These are phyloP conservation scores for Phallusia fumigata DNA, from an alignment of 23 tunicate genomes.

Conservation along the genomic window DNA sequence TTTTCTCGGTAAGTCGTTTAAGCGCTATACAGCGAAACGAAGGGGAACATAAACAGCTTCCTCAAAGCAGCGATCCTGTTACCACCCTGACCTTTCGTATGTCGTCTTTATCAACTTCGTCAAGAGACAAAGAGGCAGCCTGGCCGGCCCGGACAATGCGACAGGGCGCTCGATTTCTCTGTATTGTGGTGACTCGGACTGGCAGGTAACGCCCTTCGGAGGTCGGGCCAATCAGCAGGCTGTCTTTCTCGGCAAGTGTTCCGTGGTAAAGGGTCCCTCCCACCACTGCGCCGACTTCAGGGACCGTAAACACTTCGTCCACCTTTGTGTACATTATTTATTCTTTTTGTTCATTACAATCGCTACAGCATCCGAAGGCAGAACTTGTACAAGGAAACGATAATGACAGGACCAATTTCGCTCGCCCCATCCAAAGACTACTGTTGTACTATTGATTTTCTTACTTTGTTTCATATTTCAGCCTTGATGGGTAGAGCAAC, in stretches of 20 bases:
- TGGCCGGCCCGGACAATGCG: conserved; percentile 87
- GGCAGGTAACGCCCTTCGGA: conserved; percentile 66
- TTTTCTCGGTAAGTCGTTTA: too few relatives aligned
- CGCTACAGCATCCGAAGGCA: too few relatives aligned
- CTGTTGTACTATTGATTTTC: too few relatives aligned
- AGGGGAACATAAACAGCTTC: too few relatives aligned
- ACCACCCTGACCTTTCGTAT: conserved; percentile 64
- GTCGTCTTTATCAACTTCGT: conserved; percentile 50
- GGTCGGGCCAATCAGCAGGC: conserved; percentile 85
- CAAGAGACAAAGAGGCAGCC: conserved; percentile 85
- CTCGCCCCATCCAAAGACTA: too few relatives aligned
- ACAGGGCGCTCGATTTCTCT: conserved; percentile 91
- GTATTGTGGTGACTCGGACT: conserved; percentile 77
- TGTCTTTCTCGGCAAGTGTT: conserved; percentile 51
- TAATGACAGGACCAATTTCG: too few relatives aligned
- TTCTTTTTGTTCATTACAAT: too few relatives aligned
- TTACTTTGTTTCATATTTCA: too few relatives aligned
- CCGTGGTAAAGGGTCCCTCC: conserved; percentile 80
- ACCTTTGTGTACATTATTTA: conserved; percentile 30
- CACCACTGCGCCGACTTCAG: conserved; percentile 98
- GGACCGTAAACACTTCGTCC: conserved; percentile 85
- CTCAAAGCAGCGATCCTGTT: neutral
- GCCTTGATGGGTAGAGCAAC: too few relatives aligned
- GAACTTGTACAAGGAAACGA: too few relatives aligned
- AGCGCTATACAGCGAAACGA: too few relatives aligned